Percentiles rank a stretch among this genome's conserved stretches.
phyloP scores from a whole-genome alignment of 1,140 invertebrate genomes.

The Ganaspis sp. region DNA sequence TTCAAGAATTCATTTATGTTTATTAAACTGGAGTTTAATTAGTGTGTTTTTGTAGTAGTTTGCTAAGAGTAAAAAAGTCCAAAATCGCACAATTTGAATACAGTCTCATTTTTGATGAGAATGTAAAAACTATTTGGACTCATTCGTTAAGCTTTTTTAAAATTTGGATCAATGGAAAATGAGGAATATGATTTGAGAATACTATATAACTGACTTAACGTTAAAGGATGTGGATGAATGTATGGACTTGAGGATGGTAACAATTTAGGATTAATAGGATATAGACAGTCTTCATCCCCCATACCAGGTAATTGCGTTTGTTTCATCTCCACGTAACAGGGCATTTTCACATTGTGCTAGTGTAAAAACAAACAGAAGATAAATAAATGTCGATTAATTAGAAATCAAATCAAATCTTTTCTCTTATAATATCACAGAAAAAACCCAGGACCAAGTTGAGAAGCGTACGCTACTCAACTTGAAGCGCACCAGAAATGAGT shows the following conservation, averaged over 20 bases:
- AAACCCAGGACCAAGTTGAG: too few relatives aligned
- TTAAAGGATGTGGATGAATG: slow-evolving; percentile 69
- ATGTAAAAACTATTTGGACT: background rate
- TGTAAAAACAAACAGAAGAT: slow-evolving; percentile 60
- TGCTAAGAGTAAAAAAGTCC: too few relatives aligned
- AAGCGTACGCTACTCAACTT: too few relatives aligned
- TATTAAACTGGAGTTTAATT: slow-evolving; percentile 68
- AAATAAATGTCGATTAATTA: slow-evolving; percentile 11
- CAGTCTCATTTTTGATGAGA: slow-evolving; percentile 26
- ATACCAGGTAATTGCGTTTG: slow-evolving; percentile 62
- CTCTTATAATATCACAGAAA: too few relatives aligned
- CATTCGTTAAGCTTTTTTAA: slow-evolving; percentile 39
- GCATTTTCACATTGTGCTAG: slow-evolving; percentile 72
- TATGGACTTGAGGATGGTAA: slow-evolving; percentile 68
- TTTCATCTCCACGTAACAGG: slow-evolving; percentile 66
- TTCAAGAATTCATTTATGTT: too few relatives aligned
- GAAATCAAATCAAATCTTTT: background rate
- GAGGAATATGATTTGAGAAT: slow-evolving; percentile 57
- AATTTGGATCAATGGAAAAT: slow-evolving; percentile 32
- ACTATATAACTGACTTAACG: slow-evolving; percentile 63
- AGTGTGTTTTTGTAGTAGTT: slow-evolving; percentile 60
- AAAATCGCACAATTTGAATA: too few relatives aligned
- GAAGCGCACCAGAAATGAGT: too few relatives aligned
- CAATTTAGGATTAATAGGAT: slow-evolving; percentile 70
- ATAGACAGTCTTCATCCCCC: slow-evolving; percentile 71